Evolutionary conservation across 2,797 vertebrate species (phyloP), one percentile per base, ranked within the genome.

Genomic region (Gephyroberyx darwinii): DNA sequence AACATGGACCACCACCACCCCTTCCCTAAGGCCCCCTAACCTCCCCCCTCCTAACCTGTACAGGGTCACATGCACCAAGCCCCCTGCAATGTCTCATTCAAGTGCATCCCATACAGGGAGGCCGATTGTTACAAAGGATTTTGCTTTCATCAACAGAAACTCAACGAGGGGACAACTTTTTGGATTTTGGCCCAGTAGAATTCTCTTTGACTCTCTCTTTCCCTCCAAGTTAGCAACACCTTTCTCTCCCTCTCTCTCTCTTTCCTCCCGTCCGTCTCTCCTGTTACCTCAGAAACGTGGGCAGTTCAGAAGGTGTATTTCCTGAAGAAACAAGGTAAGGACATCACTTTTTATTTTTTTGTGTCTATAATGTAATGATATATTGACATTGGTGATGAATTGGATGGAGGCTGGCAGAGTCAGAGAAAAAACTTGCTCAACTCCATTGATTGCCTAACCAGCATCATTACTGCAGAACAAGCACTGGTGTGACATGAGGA

Each of bases 131-230:
- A 69, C 72, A 91, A 93, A 90, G 71, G 88, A 90, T 93, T 94
- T 86, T 93, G 94, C 93, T 90, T 90, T 79, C 87, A 89, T 94
- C 90, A 0, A 92, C 93, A 94, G 86, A 93, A 94, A 93, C 89
- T 55, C 30, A 62, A 67, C 31, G 31, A 82, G 82, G 80, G 87
- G 83, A 80, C 88, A 85, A 91, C 86, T 85, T 91, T 92, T 90
- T 84, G 88, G 85, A 84, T 71, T 68, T 69, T 26, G 26, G 84
- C 78, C 71, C 47, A 67, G 75, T 76, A 78, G 81, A 81, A 84
- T 91, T 89, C 84, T 88, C 81, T 74, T 56, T 84, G 81, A 90
- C 79, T 86, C 72, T 85, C 80, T 87, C 82, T 85, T 77, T 81
- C 80, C 69, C 62, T 84, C 77, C 62, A 74, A 73, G 79, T 77